Percentiles rank a stretch among this genome's conserved stretches.
Conservation (phyloP, 2,113 vertebrate genomes). For the Zonotrichia leucophrys region DNA sequence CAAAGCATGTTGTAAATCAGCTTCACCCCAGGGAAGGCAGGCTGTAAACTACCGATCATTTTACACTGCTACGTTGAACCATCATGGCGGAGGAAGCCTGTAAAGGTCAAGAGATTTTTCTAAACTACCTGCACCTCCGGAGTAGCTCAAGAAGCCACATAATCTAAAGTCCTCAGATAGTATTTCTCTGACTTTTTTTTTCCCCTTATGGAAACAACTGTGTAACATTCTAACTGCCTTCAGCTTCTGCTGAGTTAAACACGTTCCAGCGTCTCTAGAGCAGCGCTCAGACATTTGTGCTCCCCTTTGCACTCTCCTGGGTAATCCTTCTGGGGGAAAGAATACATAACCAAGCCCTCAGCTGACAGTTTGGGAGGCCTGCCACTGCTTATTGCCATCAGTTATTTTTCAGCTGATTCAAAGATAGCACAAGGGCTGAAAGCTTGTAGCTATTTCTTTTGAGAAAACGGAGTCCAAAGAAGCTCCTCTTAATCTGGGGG, state of each 20-base stretch:
- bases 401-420: constrained; percentile 29
- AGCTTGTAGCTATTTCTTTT: neutral
- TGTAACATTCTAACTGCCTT: constrained; percentile 23
- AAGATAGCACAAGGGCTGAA: neutral
- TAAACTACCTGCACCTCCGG: constrained; percentile 6
- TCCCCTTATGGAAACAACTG: neutral
- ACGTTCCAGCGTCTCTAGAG: constrained; percentile 16
- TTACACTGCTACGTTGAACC: neutral
- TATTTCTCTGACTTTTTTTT: neutral
- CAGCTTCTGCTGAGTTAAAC: constrained; percentile 58
- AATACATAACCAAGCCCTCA: constrained; percentile 13
- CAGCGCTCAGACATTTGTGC: neutral
- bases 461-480: neutral
- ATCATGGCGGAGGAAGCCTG: constrained; percentile 24
- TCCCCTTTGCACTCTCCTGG: neutral
- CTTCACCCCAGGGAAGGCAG: constrained; percentile 37
- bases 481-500: neutral
- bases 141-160: constrained; percentile 6
- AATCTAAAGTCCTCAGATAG: neutral
- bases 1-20: constrained; percentile 28
- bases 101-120: constrained; percentile 63
- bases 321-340: constrained; percentile 16
- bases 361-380: constrained; percentile 3
- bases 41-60: constrained; percentile 37
- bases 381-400: constrained; percentile 14